A percentile compares a stretch with the other conserved stretches of the same genome.
Conservation (phyloP, 2,888 invertebrate genomes). For the Encarsia formosa region DNA sequence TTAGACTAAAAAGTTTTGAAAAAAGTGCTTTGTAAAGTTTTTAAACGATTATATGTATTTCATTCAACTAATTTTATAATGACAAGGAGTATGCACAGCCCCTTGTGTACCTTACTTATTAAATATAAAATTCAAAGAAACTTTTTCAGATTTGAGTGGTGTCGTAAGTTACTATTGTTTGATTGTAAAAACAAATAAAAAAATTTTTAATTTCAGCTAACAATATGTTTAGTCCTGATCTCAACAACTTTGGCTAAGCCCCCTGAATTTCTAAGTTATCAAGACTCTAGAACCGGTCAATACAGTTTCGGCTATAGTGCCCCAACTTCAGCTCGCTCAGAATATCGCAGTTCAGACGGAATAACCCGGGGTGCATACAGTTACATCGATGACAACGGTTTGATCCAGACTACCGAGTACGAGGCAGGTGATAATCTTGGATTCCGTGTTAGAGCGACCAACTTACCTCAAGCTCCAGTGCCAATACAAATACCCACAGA, state of each 20-base stretch:
- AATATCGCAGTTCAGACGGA: constrained; percentile 48
- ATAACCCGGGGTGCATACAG: constrained; percentile 51
- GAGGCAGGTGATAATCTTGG: constrained; percentile 47
- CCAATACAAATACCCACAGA: too few relatives aligned
- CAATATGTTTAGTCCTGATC: constrained; percentile 16
- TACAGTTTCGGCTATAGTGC: constrained; percentile 51
- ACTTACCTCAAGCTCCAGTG: constrained; percentile 46
- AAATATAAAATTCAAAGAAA: too few relatives aligned
- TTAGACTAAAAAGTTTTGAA: too few relatives aligned
- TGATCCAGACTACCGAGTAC: constrained; percentile 51
- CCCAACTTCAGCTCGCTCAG: constrained; percentile 43
- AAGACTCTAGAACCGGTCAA: constrained; percentile 49
- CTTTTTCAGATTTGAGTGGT: too few relatives aligned
- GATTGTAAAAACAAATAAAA: too few relatives aligned
- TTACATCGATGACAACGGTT: constrained; percentile 50
- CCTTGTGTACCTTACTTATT: too few relatives aligned
- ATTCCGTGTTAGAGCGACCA: constrained; percentile 52
- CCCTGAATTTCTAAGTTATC: constrained; percentile 38
- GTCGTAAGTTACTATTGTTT: too few relatives aligned
- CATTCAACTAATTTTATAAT: too few relatives aligned
- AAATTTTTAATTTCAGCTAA: constrained; percentile 3
- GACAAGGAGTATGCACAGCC: too few relatives aligned
- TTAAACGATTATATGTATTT: too few relatives aligned
- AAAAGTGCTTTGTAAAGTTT: too few relatives aligned
- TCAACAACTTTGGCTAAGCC: constrained; percentile 28